Evolutionary conservation across 2,113 vertebrate species (phyloP), one percentile per base, ranked within the genome.

Genomic region (Cinclus cinclus): DNA sequence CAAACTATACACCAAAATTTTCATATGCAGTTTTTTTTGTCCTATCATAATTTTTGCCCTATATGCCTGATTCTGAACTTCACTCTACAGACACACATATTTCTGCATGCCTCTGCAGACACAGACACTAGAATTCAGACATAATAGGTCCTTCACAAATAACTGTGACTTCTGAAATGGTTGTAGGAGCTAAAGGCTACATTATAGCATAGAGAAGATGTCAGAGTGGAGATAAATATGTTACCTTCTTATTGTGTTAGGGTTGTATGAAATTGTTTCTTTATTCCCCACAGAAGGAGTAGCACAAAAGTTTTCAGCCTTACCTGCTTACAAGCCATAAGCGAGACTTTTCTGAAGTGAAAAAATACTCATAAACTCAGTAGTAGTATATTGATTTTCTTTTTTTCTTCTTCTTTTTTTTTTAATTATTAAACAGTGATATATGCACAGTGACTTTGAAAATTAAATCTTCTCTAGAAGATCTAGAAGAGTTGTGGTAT

Each of bases 141-240:
- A 33, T 16, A 58, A 77, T 7, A 60, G 6, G 23, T 47, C 15
- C 15, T 75, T 82, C n/a, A 89, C 19, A 86, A 53, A 18, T 11
- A 82, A 58, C 41, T 60, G 27, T 47, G 33, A 47, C 22, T 82
- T 75, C 15, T 22, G 5, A 42, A 88, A 49, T 5, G 5, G 3
- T 4, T 65, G 16, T 41, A 62, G 65, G 10, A 82, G 6, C 5
- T 46, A 47, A 19, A 88, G 15, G 13, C 37, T 56, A 5, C 7
- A 39, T 39, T 62, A 6, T 35, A 52, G 6, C 0, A 1, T 4
- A 39, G 6, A 52, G 15, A 74, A 55, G 11, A 28, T 2, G 1
- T 22, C 47, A 13, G n/a, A 49, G 39, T 39, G 52, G 18, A 60
- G n/a, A 70, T 5, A 85, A 91, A 20, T 47, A 39, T 13, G 2